A percentile compares a stretch with the other conserved stretches of the same genome.
phyloP scores from a whole-genome alignment of 2,113 vertebrate genomes.

The Nerophis ophidion region DNA sequence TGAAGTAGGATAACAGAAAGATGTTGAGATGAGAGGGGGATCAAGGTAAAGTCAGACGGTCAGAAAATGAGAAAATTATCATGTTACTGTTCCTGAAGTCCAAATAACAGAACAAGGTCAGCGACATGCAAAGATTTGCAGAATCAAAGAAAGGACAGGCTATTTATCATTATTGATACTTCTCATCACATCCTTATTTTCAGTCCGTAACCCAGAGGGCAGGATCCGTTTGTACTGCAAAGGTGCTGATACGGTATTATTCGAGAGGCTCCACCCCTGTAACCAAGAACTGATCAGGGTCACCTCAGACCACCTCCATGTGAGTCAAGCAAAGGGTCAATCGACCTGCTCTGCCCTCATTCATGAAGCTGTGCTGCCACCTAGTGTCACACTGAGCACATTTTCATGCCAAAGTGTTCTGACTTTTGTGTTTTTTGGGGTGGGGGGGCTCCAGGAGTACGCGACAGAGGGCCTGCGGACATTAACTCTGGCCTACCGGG shows the following conservation, averaged over 20 bases:
- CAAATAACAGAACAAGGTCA: neutral
- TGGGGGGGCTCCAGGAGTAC: conserved; percentile 39
- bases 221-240: conserved; percentile 92
- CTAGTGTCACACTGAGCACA: conserved; percentile 33
- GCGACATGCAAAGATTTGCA: too few relatives aligned
- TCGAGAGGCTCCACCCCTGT: conserved; percentile 79
- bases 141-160: neutral
- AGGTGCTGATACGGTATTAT: conserved; percentile 86
- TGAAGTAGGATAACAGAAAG: neutral
- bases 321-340: conserved; percentile 53
- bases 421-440: neutral
- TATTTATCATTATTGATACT: neutral
- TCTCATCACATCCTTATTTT: neutral
- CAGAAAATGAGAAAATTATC: neutral
- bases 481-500: conserved; percentile 83
- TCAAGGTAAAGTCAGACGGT: too few relatives aligned
- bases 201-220: conserved; percentile 86
- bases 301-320: conserved; percentile 88
- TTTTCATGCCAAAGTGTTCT: neutral
- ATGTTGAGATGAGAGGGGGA: neutral
- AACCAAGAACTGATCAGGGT: conserved; percentile 76
- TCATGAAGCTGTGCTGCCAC: conserved; percentile 30
- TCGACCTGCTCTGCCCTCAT: neutral
- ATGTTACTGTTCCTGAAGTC: neutral
- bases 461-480: conserved; percentile 72